Evolutionary conservation across 2,888 invertebrate species (phyloP), one percentile per base, ranked within the genome.

Genomic region (Eucera pruinosa): DNA sequence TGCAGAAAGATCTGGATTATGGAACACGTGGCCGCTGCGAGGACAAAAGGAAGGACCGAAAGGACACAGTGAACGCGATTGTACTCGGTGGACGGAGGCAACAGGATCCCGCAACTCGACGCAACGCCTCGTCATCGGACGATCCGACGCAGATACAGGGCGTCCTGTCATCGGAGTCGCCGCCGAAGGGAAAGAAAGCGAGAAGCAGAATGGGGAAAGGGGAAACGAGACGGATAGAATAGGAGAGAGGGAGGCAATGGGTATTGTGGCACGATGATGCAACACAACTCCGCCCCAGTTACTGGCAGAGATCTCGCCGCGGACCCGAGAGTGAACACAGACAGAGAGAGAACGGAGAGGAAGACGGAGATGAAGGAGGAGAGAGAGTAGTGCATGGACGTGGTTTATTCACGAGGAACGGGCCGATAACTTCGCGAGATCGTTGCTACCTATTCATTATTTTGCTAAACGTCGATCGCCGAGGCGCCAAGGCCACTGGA

Each of bases 221-320:
- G 36, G 36, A 36, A 36, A 36, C 36, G 36, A 9, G 36, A 36
- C 36, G 36, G 27, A 33, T 54, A 30, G 58, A 36, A 60, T 55
- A 57, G 33, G 67, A 64, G 61, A 43, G 68, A 58, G 80, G 70
- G 67, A 67, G 69, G 65, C 73, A 69, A 62, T 72, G 73, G 76
- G 78, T 76, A 84, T 84, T 78, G 79, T 76, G 80, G 79, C 83
- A 61, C 78, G 78, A 33, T 85, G 86, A 86, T 86, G 86, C 85
- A 86, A 86, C 81, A 77, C 78, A 83, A 87, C 89, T 88, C 86
- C 88, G 89, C 89, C 89, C 89, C 84, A 89, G 88, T 86, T 86
- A 88, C 89, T 85, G 81, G 81, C 84, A 81, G 82, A 77, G 84
- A 77, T 83, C 80, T 76, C 69, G 81, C 61, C 68, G 58, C 30